Evolutionary conservation across 1,140 invertebrate species (phyloP).

Genomic region (Drosophila pseudoananassae): DNA sequence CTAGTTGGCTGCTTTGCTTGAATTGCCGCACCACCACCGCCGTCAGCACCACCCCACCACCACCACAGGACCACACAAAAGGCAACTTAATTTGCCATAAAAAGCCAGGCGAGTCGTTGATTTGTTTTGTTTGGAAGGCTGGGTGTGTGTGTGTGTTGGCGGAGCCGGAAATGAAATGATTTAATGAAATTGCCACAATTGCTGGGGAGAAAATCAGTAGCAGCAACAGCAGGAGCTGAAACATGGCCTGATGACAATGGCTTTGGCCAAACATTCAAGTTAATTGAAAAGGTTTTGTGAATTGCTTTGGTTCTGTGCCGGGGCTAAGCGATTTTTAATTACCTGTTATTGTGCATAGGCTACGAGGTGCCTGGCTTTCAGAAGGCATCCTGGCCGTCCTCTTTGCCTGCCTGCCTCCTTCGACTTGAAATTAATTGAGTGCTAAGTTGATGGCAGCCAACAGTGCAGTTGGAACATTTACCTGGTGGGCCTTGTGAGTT

Average conservation of each 20-base stretch:
- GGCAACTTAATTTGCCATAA: constrained; percentile 75
- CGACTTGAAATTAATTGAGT: constrained; percentile 64
- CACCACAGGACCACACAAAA: constrained; percentile 24
- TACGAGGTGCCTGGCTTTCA: constrained; percentile 11
- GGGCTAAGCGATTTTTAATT: constrained; percentile 75
- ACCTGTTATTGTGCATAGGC: constrained; percentile 55
- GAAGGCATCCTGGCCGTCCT: not conserved
- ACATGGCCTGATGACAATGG: constrained; percentile 43
- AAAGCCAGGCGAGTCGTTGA: constrained; percentile 64
- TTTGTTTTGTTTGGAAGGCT: constrained; percentile 58
- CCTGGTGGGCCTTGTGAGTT: constrained; percentile 19
- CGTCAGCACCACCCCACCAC: not conserved
- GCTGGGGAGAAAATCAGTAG: constrained; percentile 37
- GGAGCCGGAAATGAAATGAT: constrained; percentile 77
- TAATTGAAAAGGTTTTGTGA: constrained; percentile 71
- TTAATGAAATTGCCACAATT: constrained; percentile 80
- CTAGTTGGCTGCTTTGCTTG: constrained; percentile 44
- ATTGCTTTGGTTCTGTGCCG: constrained; percentile 9
- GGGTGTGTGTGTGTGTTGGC: constrained; percentile 18
- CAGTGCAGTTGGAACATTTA: constrained; percentile 15
- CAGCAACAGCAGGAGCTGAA: constrained; percentile 33
- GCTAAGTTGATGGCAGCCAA: constrained; percentile 49
- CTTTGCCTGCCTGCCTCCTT: constrained; percentile 9
- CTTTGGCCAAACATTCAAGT: constrained; percentile 59
- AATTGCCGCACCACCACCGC: constrained; percentile 9